Evolutionary conservation across 2,113 vertebrate species (phyloP), one percentile per base, ranked within the genome.

Genomic region (Prinia subflava): DNA sequence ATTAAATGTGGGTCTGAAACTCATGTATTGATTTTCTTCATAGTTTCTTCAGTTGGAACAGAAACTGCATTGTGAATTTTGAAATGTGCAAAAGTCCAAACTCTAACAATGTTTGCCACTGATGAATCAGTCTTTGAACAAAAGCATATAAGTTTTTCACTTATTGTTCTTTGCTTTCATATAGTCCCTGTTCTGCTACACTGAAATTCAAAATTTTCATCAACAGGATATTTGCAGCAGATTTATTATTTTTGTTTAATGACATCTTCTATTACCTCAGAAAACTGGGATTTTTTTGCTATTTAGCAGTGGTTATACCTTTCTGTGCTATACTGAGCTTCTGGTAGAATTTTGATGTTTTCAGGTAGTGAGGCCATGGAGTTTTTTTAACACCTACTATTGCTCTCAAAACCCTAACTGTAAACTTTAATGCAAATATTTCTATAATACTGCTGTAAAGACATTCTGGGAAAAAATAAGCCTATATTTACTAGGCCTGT

Each of bases 71-170:
- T 84, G 8, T 41, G 24, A 55, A 59, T 81, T 86, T 77, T 92
- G 25, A 87, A 68, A 77, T 41, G 10, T 50, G 12, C 11, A 73
- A 15, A 44, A 68, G 18, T 53, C 19, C 16, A 73, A n/a, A 69
- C 8, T 35, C 12, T 9, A 57, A 21, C 5, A 39, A 39, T 4
- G 2, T 63, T 53, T 47, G 8, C 9, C 19, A n/a, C 11, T 0
- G 1, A 9, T 63, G 28, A 83, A 63, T 44, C 15, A 63, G 31
- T 11, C n/a, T 63, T 76, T 30, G 11, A 83, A 69, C 8, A 1
- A 79, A 65, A 64, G 6, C 4, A 24, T 25, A 0, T 21, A n/a
- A 7, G 9, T 3, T 52, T 85, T 83, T 41, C 44, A 56, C 10
- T n/a, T 52, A 22, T 3, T 27, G 13, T 27, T 41, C 33, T 78